Conservation (phyloP, 2,888 invertebrate genomes). For the Aspidapion aeneum region DNA sequence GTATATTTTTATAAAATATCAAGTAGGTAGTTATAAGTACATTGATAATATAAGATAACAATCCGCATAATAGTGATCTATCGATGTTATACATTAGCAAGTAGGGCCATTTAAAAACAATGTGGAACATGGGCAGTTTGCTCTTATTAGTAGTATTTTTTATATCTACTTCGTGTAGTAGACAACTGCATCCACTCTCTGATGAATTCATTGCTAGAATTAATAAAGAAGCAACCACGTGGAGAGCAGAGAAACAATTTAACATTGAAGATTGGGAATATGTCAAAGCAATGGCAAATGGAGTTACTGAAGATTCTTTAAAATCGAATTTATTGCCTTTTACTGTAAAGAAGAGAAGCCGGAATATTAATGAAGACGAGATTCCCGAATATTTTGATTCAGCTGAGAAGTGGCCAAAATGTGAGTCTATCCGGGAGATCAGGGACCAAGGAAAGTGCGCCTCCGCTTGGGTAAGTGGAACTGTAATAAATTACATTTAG, state of each 20-base stretch:
- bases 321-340: neutral
- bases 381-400: slow-evolving; percentile 76
- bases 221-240: slow-evolving; percentile 63
- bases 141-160: too few species aligned
- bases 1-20: too few species aligned
- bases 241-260: slow-evolving; percentile 81
- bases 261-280: slow-evolving; percentile 43
- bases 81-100: too few species aligned
- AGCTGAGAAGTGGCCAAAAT: slow-evolving; percentile 71
- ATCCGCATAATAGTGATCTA: too few species aligned
- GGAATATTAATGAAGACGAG: slow-evolving; percentile 9
- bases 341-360: slow-evolving; percentile 1
- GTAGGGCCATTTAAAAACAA: too few species aligned
- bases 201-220: slow-evolving; percentile 45
- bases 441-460: slow-evolving; percentile 85
- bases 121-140: too few species aligned
- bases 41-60: too few species aligned
- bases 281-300: slow-evolving; percentile 19
- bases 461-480: slow-evolving; percentile 69
- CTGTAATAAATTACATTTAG: too few species aligned
- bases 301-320: slow-evolving; percentile 8
- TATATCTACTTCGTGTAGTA: neutral
- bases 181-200: slow-evolving; percentile 22
- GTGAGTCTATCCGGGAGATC: slow-evolving; percentile 73
- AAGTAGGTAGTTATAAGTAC: too few species aligned